Evolutionary conservation across 2,888 invertebrate genomes (phyloP), one percentile per base, ranked within the genome.

Genomic region (Malthinus seriepunctatus): DNA sequence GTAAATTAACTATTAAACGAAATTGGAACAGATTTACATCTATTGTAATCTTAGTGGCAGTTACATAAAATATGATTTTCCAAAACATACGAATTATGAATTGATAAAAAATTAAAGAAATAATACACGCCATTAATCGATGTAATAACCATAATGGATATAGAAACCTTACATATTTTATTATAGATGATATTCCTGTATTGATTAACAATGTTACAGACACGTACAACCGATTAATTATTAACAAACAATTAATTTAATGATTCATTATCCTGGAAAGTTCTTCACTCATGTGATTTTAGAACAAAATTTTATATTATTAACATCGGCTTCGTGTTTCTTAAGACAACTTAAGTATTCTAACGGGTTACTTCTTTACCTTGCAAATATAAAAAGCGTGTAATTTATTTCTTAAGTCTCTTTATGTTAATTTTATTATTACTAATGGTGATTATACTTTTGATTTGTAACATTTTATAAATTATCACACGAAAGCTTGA

Each of bases 381-480:
- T 53, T 53, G 53, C 53, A 49, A 38, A 50, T 15, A 38, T 58
- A 53, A 58, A 53, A 58, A 58, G 45, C 52, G 34, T 31, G 32
- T 49, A 58, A 58, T 58, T 58, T 58, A 58, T 58, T 49, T 14
- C 53, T 32, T 49, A 38, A 35, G 49, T 53, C 52, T 42, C 52
- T 53, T 58, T 58, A 52, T 58, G 48, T 52, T 58, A 58, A 58
- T 58, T 58, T 53, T 58, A 53, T 58, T 58, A 58, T 53, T 48
- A 49, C 58, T 48, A 58, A 58, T 58, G 49, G 58, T 50, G 52
- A 58, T 58, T 53, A 52, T 52, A 44, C 38, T 50, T 58, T 53
- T 53, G 53, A 52, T 58, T 53, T 53, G 53, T 58, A 58, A 58
- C 53, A 38, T 52, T 53, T 44, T 52, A 53, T 58, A 49, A 52